Base-by-base conservation (phyloP, 2,888 invertebrate species). In the Agapostemon virescens region DNA sequence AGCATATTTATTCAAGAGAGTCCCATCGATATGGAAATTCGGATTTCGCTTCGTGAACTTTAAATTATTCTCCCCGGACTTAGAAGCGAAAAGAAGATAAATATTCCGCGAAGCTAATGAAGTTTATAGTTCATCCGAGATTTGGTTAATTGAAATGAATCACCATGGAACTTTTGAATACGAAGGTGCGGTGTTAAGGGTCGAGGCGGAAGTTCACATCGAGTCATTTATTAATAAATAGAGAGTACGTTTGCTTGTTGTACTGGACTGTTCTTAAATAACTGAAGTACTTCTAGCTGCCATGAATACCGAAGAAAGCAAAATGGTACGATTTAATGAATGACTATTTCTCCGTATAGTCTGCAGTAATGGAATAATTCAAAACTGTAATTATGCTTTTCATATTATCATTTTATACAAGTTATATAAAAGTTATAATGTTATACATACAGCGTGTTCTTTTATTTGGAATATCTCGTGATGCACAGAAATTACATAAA, bases 161-260 rank as follows among this genome's bases (percentile, higher is more conserved):
- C 26, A 63, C 69, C 38, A 30, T 20, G 17, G 70, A 70, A 76
- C 70, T 70, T 76, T 58, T 52, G 40, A 69, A 49, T 63, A 52
- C 36, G 63, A 75, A 49, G 36, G 26, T 58, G 11, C 9, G 26
- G 20, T 63, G 52, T 69, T 69, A 70, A 52, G 17, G 30, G 42
- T 15, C 64, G 26, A 30, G n/a, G 20, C n/a, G 23, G 67, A 20
- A 42, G 36, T 64, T 20, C 64, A 5, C 40, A 58, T 38, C 69
- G 36, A 42, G 45, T 33, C 42, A 26, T 74, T 74, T 49, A 33
- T 69, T 74, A 79, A 74, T 66, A 71, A 72, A 69, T 11, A 52
- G 55, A 45, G 67, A 68, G 49, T 61, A 66, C 38, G 30, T 58
- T 61, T 58, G 64, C 55, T 23, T 49, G 49, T 61, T 45, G 49